phyloP scores from a whole-genome alignment of 1,140 invertebrate species.

The Amphibalanus amphitrite region DNA sequence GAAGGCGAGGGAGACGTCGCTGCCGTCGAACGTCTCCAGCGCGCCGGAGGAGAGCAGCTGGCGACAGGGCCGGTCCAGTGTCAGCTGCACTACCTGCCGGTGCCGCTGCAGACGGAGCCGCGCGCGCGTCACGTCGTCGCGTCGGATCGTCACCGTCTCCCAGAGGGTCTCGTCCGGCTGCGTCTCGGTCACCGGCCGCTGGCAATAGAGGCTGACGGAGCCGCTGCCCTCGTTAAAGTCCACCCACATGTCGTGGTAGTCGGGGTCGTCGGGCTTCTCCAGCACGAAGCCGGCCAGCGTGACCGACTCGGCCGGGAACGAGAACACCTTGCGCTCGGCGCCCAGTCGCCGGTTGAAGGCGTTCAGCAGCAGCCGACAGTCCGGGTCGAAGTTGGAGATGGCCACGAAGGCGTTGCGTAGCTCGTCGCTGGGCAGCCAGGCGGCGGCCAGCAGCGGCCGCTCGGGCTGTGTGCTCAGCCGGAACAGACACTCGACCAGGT shows the following conservation, averaged over 20 bases:
- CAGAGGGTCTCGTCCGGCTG: not conserved
- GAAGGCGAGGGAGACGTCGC: not conserved
- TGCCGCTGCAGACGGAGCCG: not conserved
- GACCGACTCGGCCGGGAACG: not conserved
- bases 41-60: not conserved
- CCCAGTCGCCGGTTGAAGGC: not conserved
- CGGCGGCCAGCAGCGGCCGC: not conserved
- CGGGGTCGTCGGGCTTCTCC: not conserved
- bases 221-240: constrained; percentile 4
- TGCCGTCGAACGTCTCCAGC: not conserved
- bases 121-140: not conserved
- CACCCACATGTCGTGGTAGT: not conserved
- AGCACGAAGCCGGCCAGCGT: not conserved
- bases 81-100: not conserved
- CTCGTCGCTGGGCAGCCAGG: not conserved
- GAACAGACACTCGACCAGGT: not conserved
- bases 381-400: not conserved
- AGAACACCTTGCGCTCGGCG: not conserved
- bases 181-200: not conserved
- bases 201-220: not conserved
- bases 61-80: not conserved
- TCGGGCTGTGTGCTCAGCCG: not conserved
- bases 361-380: not conserved
- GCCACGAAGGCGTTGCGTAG: not conserved
- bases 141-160: not conserved